Conservation (phyloP, 2,113 vertebrate species). For the Triplophysa rosa region DNA sequence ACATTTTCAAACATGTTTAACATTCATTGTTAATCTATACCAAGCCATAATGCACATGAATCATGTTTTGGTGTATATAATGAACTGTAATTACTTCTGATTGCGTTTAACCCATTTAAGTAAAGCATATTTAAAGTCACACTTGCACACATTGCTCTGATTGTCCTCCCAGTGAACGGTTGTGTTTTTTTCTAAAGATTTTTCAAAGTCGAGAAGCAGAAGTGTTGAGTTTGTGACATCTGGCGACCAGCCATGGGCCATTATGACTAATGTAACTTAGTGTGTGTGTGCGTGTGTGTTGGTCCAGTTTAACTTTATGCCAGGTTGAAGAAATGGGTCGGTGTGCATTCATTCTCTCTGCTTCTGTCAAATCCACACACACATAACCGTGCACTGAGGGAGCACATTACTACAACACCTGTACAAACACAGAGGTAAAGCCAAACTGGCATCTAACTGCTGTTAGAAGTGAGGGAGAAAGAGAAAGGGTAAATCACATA, state of each 20-base stretch:
- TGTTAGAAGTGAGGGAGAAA: conserved; percentile 9
- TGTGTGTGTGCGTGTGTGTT: conserved; percentile 25
- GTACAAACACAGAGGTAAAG: conserved; percentile 69
- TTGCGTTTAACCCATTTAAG: neutral
- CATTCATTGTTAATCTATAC: neutral
- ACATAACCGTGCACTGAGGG: conserved; percentile 50
- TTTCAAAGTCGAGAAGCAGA: conserved; percentile 9
- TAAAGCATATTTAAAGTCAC: neutral
- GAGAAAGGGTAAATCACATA: neutral
- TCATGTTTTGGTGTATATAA: neutral
- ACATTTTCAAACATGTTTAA: neutral
- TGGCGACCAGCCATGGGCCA: conserved; percentile 22
- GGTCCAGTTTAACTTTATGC: conserved; percentile 46
- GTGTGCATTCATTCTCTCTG: conserved; percentile 65
- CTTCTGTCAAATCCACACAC: conserved; percentile 41
- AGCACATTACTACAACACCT: conserved; percentile 69
- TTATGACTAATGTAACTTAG: conserved; percentile 44
- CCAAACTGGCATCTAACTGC: conserved; percentile 37
- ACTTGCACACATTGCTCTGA: neutral
- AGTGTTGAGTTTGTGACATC: conserved; percentile 24
- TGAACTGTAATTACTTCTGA: neutral
- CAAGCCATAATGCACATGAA: neutral
- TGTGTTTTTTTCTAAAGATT: neutral
- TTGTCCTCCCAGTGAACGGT: neutral
- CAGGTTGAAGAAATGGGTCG: conserved; percentile 66